These are phyloP conservation scores for Etheostoma cragini DNA, from an alignment of 2,113 vertebrate genomes.

Conservation along the genomic window DNA sequence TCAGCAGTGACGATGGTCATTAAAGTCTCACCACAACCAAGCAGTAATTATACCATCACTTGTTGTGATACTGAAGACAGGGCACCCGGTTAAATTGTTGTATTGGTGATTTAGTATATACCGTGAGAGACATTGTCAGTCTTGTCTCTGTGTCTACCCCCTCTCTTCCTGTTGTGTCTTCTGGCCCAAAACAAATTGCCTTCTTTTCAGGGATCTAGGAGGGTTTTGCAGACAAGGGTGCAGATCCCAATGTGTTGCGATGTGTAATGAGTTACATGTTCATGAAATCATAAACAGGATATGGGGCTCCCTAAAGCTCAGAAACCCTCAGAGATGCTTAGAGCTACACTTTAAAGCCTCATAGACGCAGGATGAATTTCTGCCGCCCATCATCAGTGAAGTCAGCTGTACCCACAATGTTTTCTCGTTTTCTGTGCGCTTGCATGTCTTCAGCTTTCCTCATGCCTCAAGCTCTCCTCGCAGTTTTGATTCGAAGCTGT, in stretches of 20 bases:
- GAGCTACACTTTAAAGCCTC: slow-evolving; percentile 53
- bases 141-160: background rate
- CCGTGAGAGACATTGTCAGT: background rate
- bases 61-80: too few relatives aligned
- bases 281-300: slow-evolving; percentile 78
- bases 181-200: slow-evolving; percentile 43
- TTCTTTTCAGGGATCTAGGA: slow-evolving; percentile 56
- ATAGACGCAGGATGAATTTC: slow-evolving; percentile 57
- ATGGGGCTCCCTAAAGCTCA: slow-evolving; percentile 51
- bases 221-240: slow-evolving; percentile 45
- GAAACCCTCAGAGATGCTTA: slow-evolving; percentile 54
- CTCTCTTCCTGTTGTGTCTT: background rate
- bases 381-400: slow-evolving; percentile 45
- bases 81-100: too few relatives aligned
- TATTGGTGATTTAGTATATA: too few relatives aligned
- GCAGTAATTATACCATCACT: too few relatives aligned
- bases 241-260: slow-evolving; percentile 58
- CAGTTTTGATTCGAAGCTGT: background rate
- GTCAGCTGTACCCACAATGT: slow-evolving; percentile 30
- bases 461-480: background rate
- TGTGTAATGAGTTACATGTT: slow-evolving; percentile 78
- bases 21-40: too few relatives aligned
- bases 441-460: background rate
- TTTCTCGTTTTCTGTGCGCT: background rate
- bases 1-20: too few relatives aligned